Evolutionary conservation across 2,888 invertebrate species (phyloP).

Genomic region (Tinea trinotella): DNA sequence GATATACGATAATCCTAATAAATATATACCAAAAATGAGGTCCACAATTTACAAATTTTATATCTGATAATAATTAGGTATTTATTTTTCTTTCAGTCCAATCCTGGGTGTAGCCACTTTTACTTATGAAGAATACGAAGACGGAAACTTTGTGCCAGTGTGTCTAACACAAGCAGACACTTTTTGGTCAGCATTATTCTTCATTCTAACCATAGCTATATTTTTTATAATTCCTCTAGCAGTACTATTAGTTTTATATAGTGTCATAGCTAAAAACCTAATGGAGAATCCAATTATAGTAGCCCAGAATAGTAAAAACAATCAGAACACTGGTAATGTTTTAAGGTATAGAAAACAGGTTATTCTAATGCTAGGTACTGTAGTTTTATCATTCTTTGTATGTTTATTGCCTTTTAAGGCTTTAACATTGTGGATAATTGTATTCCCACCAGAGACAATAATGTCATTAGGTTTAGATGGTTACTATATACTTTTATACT

Average conservation of each 20-base stretch:
- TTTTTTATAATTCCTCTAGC: constrained; percentile 90
- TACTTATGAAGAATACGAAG: constrained; percentile 79
- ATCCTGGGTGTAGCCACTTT: constrained; percentile 86
- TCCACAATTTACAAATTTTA: too few species aligned
- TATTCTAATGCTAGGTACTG: constrained; percentile 90
- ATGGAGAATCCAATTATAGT: constrained; percentile 85
- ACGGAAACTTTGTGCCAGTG: constrained; percentile 80
- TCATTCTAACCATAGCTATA: constrained; percentile 82
- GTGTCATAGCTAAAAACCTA: constrained; percentile 87
- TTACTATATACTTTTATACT: constrained; percentile 87
- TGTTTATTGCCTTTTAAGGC: constrained; percentile 92
- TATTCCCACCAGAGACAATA: constrained; percentile 79
- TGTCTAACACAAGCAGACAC: constrained; percentile 87
- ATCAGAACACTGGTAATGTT: constrained; percentile 66
- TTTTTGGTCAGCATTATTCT: constrained; percentile 85
- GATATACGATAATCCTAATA: too few species aligned
- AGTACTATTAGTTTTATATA: constrained; percentile 86
- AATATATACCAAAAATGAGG: too few species aligned
- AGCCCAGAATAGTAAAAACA: constrained; percentile 70
- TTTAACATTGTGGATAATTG: constrained; percentile 88
- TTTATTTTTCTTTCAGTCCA: constrained; percentile 78
- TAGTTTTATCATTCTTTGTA: constrained; percentile 91
- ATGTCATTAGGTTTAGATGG: constrained; percentile 81
- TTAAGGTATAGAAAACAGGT: constrained; percentile 85
- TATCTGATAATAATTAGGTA: not conserved